Evolutionary conservation across 2,888 invertebrate species (phyloP), one percentile per base, ranked within the genome.

Genomic region (Helicoverpa assulta): DNA sequence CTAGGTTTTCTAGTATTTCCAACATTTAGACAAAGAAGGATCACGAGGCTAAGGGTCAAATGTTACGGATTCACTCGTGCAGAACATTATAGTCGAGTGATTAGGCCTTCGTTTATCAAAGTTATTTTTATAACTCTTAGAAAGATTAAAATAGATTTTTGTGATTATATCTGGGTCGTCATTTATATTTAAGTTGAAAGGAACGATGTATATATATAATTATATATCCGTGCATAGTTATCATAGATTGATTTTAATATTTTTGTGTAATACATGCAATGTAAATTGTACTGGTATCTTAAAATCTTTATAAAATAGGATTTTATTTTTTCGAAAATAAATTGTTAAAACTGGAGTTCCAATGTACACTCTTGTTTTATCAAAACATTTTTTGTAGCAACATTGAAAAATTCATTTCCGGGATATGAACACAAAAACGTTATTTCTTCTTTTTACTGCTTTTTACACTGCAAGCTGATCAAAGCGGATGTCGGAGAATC

Each of bases 401-500:
- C n/a, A 47, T 47, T 50, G 29, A 2, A 40, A 68, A 50, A 50
- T 50, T 26, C 18, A 16, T 40, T 21, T 19, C 1, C 18, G 37
- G 52, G 26, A 12, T 51, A 8, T 14, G 21, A 47, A 57, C 29
- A 29, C 12, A 7, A 19, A 29, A 57, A 53, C 18, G 52, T 56
- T 29, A 8, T 19, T 12, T 16, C n/a, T 47, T n/a, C n/a, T n/a
- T n/a, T 47, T 47, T 47, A n/a, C n/a, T 47, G 7, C 16, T 21
- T 54, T 54, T 54, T 54, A 8, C 8, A 33, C 26, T 53, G 62
- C 59, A 68, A 47, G 29, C n/a, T 62, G 37, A 57, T 65, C 59
- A 71, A 53, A 79, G 50, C 51, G 12, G n/a, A n/a, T 19, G 55
- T 19, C 16, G 16, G 26, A 40, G 8, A 67, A 62, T 51, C 26